Percentiles rank a stretch among this genome's conserved stretches.
Evolutionary conservation across 2,888 invertebrate species (phyloP).

Genomic region (Cheilosia impressa): DNA sequence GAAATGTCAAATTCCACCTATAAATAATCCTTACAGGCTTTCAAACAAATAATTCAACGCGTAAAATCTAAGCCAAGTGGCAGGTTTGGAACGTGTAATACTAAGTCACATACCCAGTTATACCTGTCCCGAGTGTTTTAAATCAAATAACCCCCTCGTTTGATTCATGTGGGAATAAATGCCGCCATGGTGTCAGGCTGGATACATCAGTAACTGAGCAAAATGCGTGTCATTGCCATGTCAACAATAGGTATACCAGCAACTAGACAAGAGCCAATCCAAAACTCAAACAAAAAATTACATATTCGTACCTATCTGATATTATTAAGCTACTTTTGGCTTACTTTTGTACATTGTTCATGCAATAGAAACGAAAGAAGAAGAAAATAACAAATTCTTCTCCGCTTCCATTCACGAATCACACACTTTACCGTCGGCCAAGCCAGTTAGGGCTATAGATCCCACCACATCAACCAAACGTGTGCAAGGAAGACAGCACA

Average conservation of each 20-base stretch:
- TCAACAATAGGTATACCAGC: conserved; percentile 13
- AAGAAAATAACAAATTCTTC: conserved; percentile 21
- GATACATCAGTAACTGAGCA: conserved; percentile 2
- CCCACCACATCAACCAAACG: background rate
- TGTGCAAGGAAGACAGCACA: conserved; percentile 22
- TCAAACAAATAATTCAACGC: too few species aligned
- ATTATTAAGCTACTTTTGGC: conserved; percentile 7
- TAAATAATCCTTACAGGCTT: too few species aligned
- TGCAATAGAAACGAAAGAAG: conserved; percentile 28
- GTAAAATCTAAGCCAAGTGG: too few species aligned
- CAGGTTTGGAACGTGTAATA: too few species aligned
- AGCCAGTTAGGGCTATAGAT: background rate
- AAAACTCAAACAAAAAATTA: conserved; percentile 41
- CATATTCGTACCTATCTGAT: conserved; percentile 3
- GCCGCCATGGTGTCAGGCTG: background rate
- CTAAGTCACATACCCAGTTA: too few species aligned
- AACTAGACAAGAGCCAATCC: background rate
- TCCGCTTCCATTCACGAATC: conserved; percentile 48
- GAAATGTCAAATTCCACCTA: too few species aligned
- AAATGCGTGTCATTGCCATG: conserved; percentile 47
- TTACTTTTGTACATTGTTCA: background rate
- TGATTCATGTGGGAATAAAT: background rate
- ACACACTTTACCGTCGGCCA: conserved; percentile 34
- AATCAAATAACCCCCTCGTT: background rate
- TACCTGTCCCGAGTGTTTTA: too few species aligned